Evolutionary conservation across 2,113 vertebrate species (phyloP).

Genomic region (Atherinomorus stipes): DNA sequence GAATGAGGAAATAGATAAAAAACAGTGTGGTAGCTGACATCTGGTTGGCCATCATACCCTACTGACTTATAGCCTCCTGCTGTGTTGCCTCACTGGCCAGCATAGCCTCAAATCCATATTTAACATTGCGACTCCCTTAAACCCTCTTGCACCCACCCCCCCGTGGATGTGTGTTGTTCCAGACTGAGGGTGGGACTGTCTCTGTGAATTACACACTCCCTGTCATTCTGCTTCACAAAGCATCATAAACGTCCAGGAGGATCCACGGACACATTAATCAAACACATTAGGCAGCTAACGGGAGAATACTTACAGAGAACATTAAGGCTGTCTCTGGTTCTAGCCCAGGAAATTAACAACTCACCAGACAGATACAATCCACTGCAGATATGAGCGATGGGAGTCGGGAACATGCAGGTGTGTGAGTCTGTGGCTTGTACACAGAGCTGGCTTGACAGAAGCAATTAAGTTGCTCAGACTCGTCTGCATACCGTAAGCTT

Average conservation of each 20-base stretch:
- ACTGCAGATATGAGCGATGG: constrained; percentile 76
- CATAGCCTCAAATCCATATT: constrained; percentile 83
- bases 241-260: constrained; percentile 81
- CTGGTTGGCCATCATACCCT: constrained; percentile 21
- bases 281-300: constrained; percentile 79
- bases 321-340: constrained; percentile 80
- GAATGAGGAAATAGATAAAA: constrained; percentile 35
- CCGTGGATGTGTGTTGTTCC: constrained; percentile 16
- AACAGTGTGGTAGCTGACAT: constrained; percentile 33
- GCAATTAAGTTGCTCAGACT: constrained; percentile 75
- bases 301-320: constrained; percentile 79
- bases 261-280: constrained; percentile 83
- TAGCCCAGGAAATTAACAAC: constrained; percentile 82
- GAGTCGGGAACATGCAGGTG: constrained; percentile 70
- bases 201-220: constrained; percentile 52
- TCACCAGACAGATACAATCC: constrained; percentile 79
- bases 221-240: constrained; percentile 80
- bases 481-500: constrained; percentile 50
- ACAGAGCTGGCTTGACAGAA: constrained; percentile 75
- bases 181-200: constrained; percentile 21
- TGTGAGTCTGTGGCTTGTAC: constrained; percentile 58
- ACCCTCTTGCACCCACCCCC: constrained; percentile 17
- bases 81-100: constrained; percentile 72
- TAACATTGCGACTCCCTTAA: constrained; percentile 69
- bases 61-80: constrained; percentile 62